These are phyloP conservation scores for Polypedilum vanderplanki DNA, from an alignment of 1,140 invertebrate species.

Conservation along the genomic window DNA sequence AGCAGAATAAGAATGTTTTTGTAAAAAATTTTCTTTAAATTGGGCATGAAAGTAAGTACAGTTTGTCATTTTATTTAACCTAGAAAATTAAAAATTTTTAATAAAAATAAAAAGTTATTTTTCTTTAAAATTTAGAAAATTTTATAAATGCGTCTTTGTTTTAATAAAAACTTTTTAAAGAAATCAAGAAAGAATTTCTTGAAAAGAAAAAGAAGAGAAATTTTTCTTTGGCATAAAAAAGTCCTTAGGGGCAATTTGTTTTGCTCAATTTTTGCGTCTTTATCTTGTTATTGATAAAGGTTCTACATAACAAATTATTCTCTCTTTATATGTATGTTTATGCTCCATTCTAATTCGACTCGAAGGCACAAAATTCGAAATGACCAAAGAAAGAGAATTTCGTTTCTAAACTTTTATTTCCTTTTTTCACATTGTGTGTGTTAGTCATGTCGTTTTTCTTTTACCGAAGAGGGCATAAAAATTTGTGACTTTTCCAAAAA, in stretches of 20 bases:
- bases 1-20: no score
- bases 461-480: not conserved
- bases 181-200: not conserved
- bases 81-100: no score
- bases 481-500: not conserved
- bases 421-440: not conserved
- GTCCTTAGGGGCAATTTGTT: not conserved
- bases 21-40: no score
- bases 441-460: no score
- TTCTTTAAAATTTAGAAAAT: no score
- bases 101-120: no score
- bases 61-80: no score
- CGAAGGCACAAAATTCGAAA: not conserved
- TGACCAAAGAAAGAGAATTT: not conserved
- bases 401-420: not conserved
- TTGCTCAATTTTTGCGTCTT: not conserved
- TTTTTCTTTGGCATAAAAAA: not conserved
- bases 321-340: not conserved
- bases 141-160: not conserved
- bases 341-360: not conserved
- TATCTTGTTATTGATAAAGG: constrained; percentile 3
- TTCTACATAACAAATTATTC: not conserved
- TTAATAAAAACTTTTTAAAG: not conserved
- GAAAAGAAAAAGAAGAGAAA: not conserved
- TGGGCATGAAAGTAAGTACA: no score